These are phyloP conservation scores for Sceloporus tristichus DNA, from an alignment of 2,113 vertebrate species.

Conservation along the genomic window DNA sequence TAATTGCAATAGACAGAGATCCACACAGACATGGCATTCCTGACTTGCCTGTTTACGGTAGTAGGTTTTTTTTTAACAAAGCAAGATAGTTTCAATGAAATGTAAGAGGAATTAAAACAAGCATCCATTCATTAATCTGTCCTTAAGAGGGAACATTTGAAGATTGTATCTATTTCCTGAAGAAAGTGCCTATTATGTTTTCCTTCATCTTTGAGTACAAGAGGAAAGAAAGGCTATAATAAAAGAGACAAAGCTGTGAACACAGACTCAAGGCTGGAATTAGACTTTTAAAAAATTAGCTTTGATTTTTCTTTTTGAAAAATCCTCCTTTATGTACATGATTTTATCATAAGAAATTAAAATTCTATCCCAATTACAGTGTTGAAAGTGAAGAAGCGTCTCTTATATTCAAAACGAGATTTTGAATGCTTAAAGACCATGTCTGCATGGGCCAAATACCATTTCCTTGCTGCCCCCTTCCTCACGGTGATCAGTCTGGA, in stretches of 20 bases:
- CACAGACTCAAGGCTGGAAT: slow-evolving; percentile 7
- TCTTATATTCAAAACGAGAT: not conserved
- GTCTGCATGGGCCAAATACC: no score
- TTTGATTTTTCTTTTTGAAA: not conserved
- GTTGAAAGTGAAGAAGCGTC: slow-evolving; percentile 29
- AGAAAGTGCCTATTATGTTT: slow-evolving; percentile 1
- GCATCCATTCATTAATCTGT: slow-evolving; percentile 39
- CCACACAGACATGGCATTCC: not conserved
- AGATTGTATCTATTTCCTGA: not conserved
- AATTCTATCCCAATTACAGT: not conserved
- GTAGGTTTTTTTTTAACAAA: slow-evolving; percentile 2
- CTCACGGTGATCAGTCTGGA: no score
- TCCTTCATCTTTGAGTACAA: slow-evolving; percentile 27
- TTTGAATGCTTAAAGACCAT: slow-evolving; percentile 20
- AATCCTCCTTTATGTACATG: not conserved
- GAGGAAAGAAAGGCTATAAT: slow-evolving; percentile 39
- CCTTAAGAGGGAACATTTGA: slow-evolving; percentile 32
- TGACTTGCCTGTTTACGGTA: not conserved
- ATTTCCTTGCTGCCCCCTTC: no score
- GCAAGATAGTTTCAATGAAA: not conserved
- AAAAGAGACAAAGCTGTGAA: slow-evolving; percentile 23
- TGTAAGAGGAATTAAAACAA: slow-evolving; percentile 21
- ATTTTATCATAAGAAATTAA: not conserved
- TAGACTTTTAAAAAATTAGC: slow-evolving; percentile 28
- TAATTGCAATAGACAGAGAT: slow-evolving; percentile 5